A percentile compares a stretch with the other conserved stretches of the same genome.
Evolutionary conservation across 2,113 vertebrate genomes (phyloP).

Genomic region (Megaceryle maxima): DNA sequence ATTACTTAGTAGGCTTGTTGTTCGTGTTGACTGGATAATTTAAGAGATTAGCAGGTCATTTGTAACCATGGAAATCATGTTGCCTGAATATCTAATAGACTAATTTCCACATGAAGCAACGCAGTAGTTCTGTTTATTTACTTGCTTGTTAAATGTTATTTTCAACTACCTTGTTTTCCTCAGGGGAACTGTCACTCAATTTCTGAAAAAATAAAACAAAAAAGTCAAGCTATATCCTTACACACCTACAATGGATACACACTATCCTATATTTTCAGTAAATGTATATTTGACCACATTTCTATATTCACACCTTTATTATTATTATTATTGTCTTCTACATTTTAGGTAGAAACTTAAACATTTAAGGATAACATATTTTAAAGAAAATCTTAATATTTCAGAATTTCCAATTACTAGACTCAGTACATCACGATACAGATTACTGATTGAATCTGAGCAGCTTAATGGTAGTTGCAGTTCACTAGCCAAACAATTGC

Average conservation of each 20-base stretch:
- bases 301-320: not conserved
- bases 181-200: conserved; percentile 39
- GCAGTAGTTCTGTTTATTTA: conserved; percentile 64
- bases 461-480: not conserved
- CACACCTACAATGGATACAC: not conserved
- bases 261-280: not conserved
- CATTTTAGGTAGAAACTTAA: not conserved
- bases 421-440: not conserved
- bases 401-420: not conserved
- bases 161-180: conserved; percentile 64
- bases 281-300: not conserved
- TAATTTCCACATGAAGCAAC: conserved; percentile 68
- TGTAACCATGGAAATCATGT: conserved; percentile 74
- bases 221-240: not conserved
- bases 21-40: conserved; percentile 68
- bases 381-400: not conserved
- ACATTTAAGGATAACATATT: not conserved
- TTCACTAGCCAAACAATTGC: not conserved
- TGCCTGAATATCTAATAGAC: conserved; percentile 67
- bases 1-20: conserved; percentile 60
- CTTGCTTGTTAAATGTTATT: conserved; percentile 65
- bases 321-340: not conserved
- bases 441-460: not conserved
- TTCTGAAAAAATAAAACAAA: conserved; percentile 4
- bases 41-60: conserved; percentile 71